Base-by-base conservation (phyloP, 2,888 invertebrate genomes). In the Microplitis deprimator region DNA sequence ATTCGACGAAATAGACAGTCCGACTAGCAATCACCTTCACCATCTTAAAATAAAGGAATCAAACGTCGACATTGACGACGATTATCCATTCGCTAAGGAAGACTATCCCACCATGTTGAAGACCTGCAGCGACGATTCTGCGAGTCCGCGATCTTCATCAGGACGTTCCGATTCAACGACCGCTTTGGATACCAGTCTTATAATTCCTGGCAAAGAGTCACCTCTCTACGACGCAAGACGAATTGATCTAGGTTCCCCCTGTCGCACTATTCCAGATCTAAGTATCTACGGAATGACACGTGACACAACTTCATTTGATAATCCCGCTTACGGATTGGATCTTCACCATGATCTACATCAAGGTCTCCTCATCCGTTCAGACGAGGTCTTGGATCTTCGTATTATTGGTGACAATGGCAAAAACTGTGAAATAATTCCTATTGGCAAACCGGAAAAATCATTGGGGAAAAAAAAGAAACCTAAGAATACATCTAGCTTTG, bases 21-120 rank as follows among this genome's bases (percentile, higher is more conserved):
- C 50, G 5, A 50, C 13, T 13, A 50, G 50, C 13, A 50, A 50
- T 13, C 50, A 50, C 50, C 13, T 13, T 50, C 50, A 50, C 50
- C 50, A 13, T 50, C 50, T 29, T 4, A 80, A 80, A 6, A 75
- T 78, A n/a, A 87, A 86, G 60, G 89, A 89, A 77, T 85, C 89
- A 0, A 86, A 87, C 79, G 88, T 89, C n/a, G 89, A 89, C 81
- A 83, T 84, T 6, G 89, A 89, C 77, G 89, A 89, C 79, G 89
- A 89, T 68, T 89, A 89, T 59, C 89, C 89, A 0, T 90, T 89
- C 77, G 89, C 89, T n/a, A 89, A 90, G 73, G 89, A 90, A 77
- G 89, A 89, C 75, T 90, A 90, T 71, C 89, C 89, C 7, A 90
- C 89, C 1, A 90, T 90, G 87, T 81, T 89, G 3, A 90, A 90